Conservation (phyloP, 1,140 invertebrate species). For the Diorhabda sublineata region DNA sequence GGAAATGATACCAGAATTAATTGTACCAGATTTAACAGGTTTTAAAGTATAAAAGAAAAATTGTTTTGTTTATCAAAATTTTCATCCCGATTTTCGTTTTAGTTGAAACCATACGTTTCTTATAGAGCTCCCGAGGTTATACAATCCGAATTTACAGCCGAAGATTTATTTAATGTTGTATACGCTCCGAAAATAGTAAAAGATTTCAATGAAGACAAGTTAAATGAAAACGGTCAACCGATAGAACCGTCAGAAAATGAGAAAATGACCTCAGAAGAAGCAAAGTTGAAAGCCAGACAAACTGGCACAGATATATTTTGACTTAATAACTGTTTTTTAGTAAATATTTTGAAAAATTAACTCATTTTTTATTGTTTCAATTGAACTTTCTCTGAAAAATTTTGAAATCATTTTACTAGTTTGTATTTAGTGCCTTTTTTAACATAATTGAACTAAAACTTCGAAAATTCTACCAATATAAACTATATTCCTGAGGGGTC, state of each 20-base stretch:
- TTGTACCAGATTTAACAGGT: slow-evolving; percentile 83
- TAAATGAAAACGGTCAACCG: slow-evolving; percentile 64
- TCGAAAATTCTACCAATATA: too few species aligned
- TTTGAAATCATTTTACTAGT: too few species aligned
- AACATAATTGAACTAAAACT: too few species aligned
- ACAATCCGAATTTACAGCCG: slow-evolving; percentile 75
- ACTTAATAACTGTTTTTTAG: not conserved
- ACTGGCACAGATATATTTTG: slow-evolving; percentile 77
- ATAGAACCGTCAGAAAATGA: slow-evolving; percentile 69
- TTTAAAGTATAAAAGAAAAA: slow-evolving; percentile 53
- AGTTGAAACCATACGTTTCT: slow-evolving; percentile 90
- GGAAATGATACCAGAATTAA: slow-evolving; percentile 89
- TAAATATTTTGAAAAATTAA: not conserved
- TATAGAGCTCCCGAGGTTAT: slow-evolving; percentile 71
- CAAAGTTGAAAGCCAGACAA: slow-evolving; percentile 60
- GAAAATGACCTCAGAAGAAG: slow-evolving; percentile 66
- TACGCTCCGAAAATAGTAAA: slow-evolving; percentile 77
- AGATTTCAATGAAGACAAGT: slow-evolving; percentile 69
- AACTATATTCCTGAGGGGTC: too few species aligned
- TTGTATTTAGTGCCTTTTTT: too few species aligned
- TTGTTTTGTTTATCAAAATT: not conserved
- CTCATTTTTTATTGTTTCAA: not conserved
- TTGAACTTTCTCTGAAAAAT: too few species aligned
- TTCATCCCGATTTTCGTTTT: slow-evolving; percentile 42
- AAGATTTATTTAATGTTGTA: slow-evolving; percentile 79